Evolutionary conservation across 2,888 invertebrate genomes (phyloP), one percentile per base, ranked within the genome.

Genomic region (Mesorhabditis belari): DNA sequence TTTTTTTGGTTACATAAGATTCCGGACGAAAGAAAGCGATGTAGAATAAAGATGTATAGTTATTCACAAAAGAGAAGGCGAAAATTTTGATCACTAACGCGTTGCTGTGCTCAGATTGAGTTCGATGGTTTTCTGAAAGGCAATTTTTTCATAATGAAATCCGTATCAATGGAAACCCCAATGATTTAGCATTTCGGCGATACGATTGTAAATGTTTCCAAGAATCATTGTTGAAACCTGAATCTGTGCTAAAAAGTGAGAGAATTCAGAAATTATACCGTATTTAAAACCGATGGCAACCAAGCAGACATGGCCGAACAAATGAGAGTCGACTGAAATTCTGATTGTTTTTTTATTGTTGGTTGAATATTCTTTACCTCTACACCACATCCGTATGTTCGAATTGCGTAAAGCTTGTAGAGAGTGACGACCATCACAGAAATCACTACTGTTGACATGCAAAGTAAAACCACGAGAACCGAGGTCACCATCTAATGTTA

Each of bases 31-130:
- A 81, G 73, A 84, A 84, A 3, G 84, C 84, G 29, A 84, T 82
- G 67, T 84, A 84, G 70, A 84, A 83, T 52, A 84, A 80, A 0
- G 84, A 83, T 5, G 83, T 79, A 66, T 84, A 84, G 60, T 81
- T 83, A 72, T 84, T 84, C 57, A 82, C 84, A 79, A 84, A 83
- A 71, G 84, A 83, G 77, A 84, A 84, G 27, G 83, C 83, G 74
- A 84, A 84, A 29, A 84, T 70, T 65, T 84, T 84, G 61, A 84
- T 80, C 59, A 84, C 82, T 27, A 84, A 70, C 4, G 83, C 81
- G 70, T 84, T 82, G 62, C 83, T 81, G 70, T 82, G 82, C 56
- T 77, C 77, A 5, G 82, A 82, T 64, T 82, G 77, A 4, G 84
- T 84, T n/a, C 83, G 78, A 67, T 84, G 84, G 66, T 84, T 84